Conservation (phyloP, 2,888 invertebrate species). For the Thysanoteuthis rhombus region DNA sequence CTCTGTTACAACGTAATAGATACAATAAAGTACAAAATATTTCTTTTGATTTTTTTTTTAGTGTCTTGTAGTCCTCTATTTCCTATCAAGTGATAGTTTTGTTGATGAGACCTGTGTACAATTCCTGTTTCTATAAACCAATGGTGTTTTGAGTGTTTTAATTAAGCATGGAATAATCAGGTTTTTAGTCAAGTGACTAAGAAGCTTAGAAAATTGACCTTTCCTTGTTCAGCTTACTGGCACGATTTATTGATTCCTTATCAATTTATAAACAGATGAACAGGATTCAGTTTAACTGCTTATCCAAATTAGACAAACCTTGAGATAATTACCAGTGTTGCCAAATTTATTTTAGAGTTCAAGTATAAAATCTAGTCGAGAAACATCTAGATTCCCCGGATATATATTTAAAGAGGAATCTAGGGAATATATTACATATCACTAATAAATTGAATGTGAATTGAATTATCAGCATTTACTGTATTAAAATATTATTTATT, state of each 20-base stretch:
- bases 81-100: neutral
- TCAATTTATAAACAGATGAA: neutral
- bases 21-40: neutral
- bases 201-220: constrained; percentile 12
- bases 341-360: too few species aligned
- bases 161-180: neutral
- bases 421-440: too few species aligned
- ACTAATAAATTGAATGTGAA: too few species aligned
- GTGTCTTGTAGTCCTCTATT: neutral
- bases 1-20: too few species aligned
- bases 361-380: too few species aligned
- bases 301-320: neutral
- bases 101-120: neutral
- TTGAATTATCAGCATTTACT: too few species aligned
- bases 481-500: too few species aligned
- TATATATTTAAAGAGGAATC: too few species aligned
- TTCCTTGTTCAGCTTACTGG: neutral
- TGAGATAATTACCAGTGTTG: neutral
- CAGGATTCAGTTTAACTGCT: neutral
- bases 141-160: neutral
- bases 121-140: neutral
- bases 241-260: neutral
- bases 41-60: neutral
- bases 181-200: constrained; percentile 1
- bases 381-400: too few species aligned